Percentiles rank a stretch among this genome's conserved stretches.
Conservation (phyloP, 2,113 vertebrate species). For the Scomber japonicus region DNA sequence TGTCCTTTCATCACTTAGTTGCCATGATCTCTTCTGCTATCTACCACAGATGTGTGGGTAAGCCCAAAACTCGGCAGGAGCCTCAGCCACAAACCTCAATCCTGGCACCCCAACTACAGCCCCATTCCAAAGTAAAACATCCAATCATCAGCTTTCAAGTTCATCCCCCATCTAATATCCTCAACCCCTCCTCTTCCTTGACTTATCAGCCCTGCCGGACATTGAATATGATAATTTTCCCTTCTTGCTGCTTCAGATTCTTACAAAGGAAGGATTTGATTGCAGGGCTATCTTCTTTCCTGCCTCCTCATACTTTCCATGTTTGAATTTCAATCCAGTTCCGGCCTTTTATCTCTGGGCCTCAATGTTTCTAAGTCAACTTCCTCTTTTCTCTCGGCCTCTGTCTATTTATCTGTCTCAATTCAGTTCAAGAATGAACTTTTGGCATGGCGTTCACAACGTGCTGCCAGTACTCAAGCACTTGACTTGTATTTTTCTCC, state of each 20-base stretch:
- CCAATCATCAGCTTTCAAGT: constrained; percentile 12
- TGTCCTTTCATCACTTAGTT: background rate
- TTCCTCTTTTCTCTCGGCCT: constrained; percentile 45
- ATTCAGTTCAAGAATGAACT: constrained; percentile 33
- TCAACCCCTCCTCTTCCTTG: constrained; percentile 12
- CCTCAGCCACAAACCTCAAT: background rate
- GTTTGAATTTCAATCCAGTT: constrained; percentile 55
- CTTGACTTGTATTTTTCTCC: background rate
- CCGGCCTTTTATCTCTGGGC: constrained; percentile 41
- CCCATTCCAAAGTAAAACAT: constrained; percentile 12
- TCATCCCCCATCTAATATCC: background rate
- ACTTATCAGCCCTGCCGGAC: constrained; percentile 33
- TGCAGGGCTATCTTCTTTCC: constrained; percentile 53
- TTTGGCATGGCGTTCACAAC: constrained; percentile 5
- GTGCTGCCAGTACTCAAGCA: constrained; percentile 19
- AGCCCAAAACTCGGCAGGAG: background rate
- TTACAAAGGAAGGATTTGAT: constrained; percentile 67
- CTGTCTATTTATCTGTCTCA: constrained; percentile 29
- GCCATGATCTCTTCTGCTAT: background rate
- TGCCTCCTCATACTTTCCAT: constrained; percentile 52
- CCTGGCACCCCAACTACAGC: background rate
- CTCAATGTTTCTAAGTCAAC: constrained; percentile 38
- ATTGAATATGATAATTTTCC: constrained; percentile 40
- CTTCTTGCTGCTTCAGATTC: constrained; percentile 25
- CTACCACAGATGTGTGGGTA: background rate